Evolutionary conservation across 2,113 vertebrate species (phyloP), one percentile per base, ranked within the genome.

Genomic region (Corythornis vintsioides): DNA sequence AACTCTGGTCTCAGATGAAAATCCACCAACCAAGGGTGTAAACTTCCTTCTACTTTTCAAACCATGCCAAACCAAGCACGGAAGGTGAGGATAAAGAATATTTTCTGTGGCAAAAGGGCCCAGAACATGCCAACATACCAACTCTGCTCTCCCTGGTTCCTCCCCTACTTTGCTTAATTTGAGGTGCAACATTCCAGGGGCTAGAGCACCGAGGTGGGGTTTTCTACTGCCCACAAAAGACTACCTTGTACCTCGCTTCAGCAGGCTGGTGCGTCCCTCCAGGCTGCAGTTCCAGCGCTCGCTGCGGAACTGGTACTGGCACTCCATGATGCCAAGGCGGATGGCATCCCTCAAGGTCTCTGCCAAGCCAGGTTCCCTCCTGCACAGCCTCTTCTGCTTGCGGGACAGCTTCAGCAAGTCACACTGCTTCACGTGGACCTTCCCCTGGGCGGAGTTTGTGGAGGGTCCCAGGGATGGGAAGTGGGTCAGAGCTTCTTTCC

Each of bases 281-380:
- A 99, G 96, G 84, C 98, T 99, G 97, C 99, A 99, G 97, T 99
- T 99, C 99, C 99, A 99, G 97, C 99, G 99, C 96, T 99, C 99
- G 1, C 98, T 98, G 73, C 98, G 98, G 92, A 99, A 99, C 94
- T 99, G 99, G 92, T 98, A 98, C 78, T 99, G 99, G 90, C 99
- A 99, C 95, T 99, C 99, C 6, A 99, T 87, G 67, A 99, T 94
- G 35, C 99, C 98, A 6, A 99, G 98, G 40, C 98, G 98, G 70
- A 99, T 98, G 2, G 99, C 99, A 12, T 99, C 99, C 31, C 98
- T 97, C 94, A 99, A 95, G 18, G 99, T 99, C 96, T 99, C 99
- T 0, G 99, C 98, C 97, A 99, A 88, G 42, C 99, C 99, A 0
- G 99, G 99, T 91, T 99, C 99, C 69, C 99, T 72, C 38, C 99